Evolutionary conservation across 2,797 vertebrate genomes (phyloP).

Genomic region (Chaunax sp.): DNA sequence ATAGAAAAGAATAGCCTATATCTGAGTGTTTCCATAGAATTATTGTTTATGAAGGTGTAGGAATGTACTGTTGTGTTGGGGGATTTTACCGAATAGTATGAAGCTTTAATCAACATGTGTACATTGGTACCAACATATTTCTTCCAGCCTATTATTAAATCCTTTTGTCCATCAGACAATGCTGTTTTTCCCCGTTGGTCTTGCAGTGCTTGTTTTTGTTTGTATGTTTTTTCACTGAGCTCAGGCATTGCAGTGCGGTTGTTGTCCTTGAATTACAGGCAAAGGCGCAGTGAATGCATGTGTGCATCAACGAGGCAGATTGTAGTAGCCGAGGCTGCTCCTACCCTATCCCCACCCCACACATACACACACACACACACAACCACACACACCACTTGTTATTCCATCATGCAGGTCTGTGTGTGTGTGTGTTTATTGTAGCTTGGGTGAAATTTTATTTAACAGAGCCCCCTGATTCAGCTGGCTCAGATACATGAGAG

Average conservation of each 20-base stretch:
- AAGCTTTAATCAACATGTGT: slow-evolving; percentile 69
- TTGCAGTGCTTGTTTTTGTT: slow-evolving; percentile 20
- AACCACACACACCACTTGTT: slow-evolving; percentile 39
- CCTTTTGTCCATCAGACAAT: slow-evolving; percentile 47
- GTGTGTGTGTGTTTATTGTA: neutral
- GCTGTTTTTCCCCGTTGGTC: slow-evolving; percentile 22
- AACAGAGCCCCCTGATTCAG: neutral
- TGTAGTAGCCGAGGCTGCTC: slow-evolving; percentile 57
- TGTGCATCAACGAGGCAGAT: slow-evolving; percentile 60
- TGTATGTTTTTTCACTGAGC: neutral
- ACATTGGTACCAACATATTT: slow-evolving; percentile 49
- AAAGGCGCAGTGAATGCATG: slow-evolving; percentile 65
- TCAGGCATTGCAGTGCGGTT: slow-evolving; percentile 45
- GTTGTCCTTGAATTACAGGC: slow-evolving; percentile 74
- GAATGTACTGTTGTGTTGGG: slow-evolving; percentile 32
- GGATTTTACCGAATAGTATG: neutral
- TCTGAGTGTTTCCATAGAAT: slow-evolving; percentile 20
- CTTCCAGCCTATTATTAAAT: slow-evolving; percentile 46
- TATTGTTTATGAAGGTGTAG: slow-evolving; percentile 14
- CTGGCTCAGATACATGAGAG: neutral
- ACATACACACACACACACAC: neutral
- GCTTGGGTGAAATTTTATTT: slow-evolving; percentile 6
- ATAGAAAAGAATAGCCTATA: neutral
- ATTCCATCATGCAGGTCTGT: slow-evolving; percentile 37
- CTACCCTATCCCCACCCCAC: slow-evolving; percentile 50